A percentile compares a stretch with the other conserved stretches of the same genome.
phyloP scores from a whole-genome alignment of 2,888 invertebrate species.

The Drosophila lacicola region DNA sequence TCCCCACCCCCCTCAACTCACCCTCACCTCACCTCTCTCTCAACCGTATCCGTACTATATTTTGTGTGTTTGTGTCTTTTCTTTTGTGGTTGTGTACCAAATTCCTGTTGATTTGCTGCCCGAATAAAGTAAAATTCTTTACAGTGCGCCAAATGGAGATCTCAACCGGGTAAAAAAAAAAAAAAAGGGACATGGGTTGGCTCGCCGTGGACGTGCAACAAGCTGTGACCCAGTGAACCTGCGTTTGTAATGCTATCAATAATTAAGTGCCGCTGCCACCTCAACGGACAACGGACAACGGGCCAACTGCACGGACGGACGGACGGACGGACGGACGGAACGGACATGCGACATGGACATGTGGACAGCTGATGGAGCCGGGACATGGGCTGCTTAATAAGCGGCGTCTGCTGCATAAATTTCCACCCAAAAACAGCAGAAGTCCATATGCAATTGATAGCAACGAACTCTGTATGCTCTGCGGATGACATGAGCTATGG shows the following conservation, averaged over 20 bases:
- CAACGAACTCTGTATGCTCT: not conserved
- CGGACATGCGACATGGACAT: not conserved
- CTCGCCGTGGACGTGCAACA: conserved; percentile 48
- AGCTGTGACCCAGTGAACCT: conserved; percentile 69
- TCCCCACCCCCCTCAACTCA: too few relatives aligned
- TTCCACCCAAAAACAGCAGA: conserved; percentile 55
- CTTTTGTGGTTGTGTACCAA: conserved; percentile 29
- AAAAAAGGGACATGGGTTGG: conserved; percentile 7
- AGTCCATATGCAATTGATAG: conserved; percentile 1
- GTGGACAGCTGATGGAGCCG: conserved; percentile 10
- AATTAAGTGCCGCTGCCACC: conserved; percentile 79
- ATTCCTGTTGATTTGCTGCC: conserved; percentile 35
- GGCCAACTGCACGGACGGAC: conserved; percentile 11
- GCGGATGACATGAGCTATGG: too few relatives aligned
- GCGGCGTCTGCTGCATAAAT: conserved; percentile 79
- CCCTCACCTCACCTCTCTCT: not conserved
- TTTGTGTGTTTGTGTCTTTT: conserved; percentile 1
- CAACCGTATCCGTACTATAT: not conserved
- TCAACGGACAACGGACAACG: conserved; percentile 38
- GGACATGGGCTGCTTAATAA: conserved; percentile 73
- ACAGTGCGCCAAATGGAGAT: conserved; percentile 55
- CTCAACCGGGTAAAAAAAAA: conserved; percentile 15
- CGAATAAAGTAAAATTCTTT: conserved; percentile 55
- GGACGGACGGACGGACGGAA: too few relatives aligned
- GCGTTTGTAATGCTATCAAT: conserved; percentile 78